phyloP scores from a whole-genome alignment of 2,797 vertebrate species.

The Pteronotus mesoamericanus region DNA sequence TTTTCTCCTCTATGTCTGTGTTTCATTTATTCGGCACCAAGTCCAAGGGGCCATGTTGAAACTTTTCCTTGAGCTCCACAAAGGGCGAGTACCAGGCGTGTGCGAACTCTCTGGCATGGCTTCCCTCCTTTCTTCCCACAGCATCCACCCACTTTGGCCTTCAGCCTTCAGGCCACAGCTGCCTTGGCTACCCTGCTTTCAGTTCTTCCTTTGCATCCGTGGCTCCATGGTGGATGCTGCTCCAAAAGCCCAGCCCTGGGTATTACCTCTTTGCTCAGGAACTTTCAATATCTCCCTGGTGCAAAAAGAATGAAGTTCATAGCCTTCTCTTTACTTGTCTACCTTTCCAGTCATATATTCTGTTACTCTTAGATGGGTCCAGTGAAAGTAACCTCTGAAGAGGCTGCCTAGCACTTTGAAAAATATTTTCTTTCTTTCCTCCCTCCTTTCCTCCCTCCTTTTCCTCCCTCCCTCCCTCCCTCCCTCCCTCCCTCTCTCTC shows the following conservation, averaged over 20 bases:
- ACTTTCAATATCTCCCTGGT: neutral
- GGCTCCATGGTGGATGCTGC: accelerated
- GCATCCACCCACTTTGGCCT: neutral
- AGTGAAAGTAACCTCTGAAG: neutral
- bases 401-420: neutral
- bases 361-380: neutral
- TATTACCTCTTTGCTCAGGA: neutral
- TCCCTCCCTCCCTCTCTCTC: too few species aligned
- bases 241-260: neutral
- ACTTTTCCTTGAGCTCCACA: neutral
- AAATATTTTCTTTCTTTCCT: neutral
- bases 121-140: neutral
- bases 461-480: too few species aligned
- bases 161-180: neutral
- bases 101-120: neutral
- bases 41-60: neutral
- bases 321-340: neutral
- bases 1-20: neutral
- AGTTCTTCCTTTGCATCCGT: neutral
- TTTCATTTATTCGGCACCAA: slow-evolving; percentile 6
- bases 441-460: too few species aligned
- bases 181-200: neutral
- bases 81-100: too few species aligned
- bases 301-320: neutral
- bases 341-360: neutral